Conservation (phyloP, 2,888 invertebrate species). For the Alentia gelatinosa region DNA sequence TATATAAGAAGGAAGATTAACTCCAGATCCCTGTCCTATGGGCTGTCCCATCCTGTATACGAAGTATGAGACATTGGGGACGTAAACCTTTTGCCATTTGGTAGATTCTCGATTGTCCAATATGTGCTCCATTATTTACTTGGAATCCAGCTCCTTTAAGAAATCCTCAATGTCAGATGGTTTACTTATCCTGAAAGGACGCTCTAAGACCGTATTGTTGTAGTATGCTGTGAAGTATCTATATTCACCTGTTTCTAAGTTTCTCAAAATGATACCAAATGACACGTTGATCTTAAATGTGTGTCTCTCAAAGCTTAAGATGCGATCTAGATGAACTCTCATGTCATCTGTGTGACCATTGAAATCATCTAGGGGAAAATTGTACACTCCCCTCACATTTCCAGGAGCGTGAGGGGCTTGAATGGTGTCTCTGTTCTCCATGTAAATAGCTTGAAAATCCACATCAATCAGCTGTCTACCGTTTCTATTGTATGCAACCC, state of each 20-base stretch:
- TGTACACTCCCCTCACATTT: neutral
- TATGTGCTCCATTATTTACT: no score
- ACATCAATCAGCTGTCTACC: neutral
- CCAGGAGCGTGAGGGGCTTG: neutral
- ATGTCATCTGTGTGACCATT: neutral
- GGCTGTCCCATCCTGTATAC: neutral
- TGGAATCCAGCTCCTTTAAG: neutral
- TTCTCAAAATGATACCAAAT: neutral
- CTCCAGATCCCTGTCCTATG: neutral
- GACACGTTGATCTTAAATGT: neutral
- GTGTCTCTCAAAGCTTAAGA: neutral
- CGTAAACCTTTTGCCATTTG: neutral
- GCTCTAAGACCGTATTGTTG: neutral
- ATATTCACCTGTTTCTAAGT: conserved; percentile 36
- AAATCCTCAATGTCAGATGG: neutral
- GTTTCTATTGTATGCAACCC: neutral
- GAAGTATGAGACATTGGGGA: neutral
- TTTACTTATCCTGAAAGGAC: neutral
- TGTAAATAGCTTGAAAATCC: neutral
- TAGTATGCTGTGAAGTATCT: neutral
- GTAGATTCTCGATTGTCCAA: neutral
- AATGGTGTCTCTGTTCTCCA: neutral
- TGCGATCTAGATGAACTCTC: neutral
- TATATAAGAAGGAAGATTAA: neutral
- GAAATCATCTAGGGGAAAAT: neutral